phyloP scores from a whole-genome alignment of 2,888 invertebrate genomes.

The Athalia rosae region DNA sequence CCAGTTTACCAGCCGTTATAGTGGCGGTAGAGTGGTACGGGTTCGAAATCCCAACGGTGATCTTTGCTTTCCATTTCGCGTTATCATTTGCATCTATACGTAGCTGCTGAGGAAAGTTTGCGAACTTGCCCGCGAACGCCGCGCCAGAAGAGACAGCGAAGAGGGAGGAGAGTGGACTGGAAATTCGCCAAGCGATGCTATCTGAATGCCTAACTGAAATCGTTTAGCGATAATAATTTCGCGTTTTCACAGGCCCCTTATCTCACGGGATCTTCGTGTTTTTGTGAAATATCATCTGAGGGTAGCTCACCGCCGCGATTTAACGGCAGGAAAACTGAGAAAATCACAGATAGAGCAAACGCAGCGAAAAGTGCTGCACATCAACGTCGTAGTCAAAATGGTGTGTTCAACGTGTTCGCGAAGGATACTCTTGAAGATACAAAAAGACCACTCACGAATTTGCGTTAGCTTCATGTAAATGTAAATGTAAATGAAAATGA shows the following conservation, averaged over 20 bases:
- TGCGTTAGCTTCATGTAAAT: slow-evolving; percentile 24
- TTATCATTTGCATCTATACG: slow-evolving; percentile 50
- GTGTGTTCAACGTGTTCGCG: background rate
- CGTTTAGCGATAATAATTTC: slow-evolving; percentile 54
- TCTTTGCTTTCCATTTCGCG: slow-evolving; percentile 48
- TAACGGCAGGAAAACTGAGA: too few species aligned
- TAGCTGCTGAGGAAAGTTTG: slow-evolving; percentile 45
- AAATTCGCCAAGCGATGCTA: slow-evolving; percentile 57
- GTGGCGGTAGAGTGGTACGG: background rate
- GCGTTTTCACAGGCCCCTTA: slow-evolving; percentile 46
- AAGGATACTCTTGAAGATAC: background rate
- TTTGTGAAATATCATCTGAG: slow-evolving; percentile 30
- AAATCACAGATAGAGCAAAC: background rate
- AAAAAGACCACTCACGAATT: slow-evolving; percentile 31
- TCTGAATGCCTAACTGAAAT: slow-evolving; percentile 55
- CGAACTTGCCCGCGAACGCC: slow-evolving; percentile 21
- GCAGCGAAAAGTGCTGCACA: background rate
- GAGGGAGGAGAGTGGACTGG: slow-evolving; percentile 46
- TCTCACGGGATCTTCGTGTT: slow-evolving; percentile 34
- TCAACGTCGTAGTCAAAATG: background rate
- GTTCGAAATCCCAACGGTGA: slow-evolving; percentile 44
- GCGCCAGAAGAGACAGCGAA: slow-evolving; percentile 17
- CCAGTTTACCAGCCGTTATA: background rate
- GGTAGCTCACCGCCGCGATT: slow-evolving; percentile 17
- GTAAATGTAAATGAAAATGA: slow-evolving; percentile 37